These are phyloP conservation scores for Onychomys torridus DNA, from an alignment of 2,797 vertebrate species.

Conservation along the genomic window DNA sequence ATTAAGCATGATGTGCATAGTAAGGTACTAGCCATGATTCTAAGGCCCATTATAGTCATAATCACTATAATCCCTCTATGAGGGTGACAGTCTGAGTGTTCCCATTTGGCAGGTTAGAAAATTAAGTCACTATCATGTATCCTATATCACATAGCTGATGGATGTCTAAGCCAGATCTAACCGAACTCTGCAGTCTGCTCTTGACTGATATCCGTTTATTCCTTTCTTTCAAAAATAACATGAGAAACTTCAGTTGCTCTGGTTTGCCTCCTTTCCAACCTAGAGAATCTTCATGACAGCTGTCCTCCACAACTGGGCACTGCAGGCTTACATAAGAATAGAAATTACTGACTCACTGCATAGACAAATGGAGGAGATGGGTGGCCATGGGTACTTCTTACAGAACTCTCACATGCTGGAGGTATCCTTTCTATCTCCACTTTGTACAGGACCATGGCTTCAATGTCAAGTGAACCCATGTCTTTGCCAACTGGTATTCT, in stretches of 20 bases:
- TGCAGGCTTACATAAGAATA: accelerated
- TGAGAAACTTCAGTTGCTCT: not conserved
- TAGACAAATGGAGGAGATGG: not conserved
- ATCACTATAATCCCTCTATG: not conserved
- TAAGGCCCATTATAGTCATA: not conserved
- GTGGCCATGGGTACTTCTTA: accelerated
- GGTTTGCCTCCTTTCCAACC: not conserved
- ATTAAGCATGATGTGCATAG: not conserved
- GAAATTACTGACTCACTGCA: not conserved
- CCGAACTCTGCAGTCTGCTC: not conserved
- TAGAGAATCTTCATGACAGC: not conserved
- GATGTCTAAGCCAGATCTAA: not conserved
- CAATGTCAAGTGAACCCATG: not conserved
- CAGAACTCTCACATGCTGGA: accelerated
- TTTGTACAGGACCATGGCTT: not conserved
- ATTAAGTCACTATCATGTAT: not conserved
- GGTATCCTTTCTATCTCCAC: not conserved
- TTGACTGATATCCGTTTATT: not conserved
- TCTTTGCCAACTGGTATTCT: not conserved
- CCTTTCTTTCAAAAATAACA: not conserved
- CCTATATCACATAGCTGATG: not conserved
- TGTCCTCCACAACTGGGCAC: not conserved
- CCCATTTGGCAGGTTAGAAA: not conserved
- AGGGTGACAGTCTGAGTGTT: not conserved
- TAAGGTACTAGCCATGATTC: not conserved